Evolutionary conservation across 2,113 vertebrate species (phyloP).

Genomic region (Pao palembangensis): DNA sequence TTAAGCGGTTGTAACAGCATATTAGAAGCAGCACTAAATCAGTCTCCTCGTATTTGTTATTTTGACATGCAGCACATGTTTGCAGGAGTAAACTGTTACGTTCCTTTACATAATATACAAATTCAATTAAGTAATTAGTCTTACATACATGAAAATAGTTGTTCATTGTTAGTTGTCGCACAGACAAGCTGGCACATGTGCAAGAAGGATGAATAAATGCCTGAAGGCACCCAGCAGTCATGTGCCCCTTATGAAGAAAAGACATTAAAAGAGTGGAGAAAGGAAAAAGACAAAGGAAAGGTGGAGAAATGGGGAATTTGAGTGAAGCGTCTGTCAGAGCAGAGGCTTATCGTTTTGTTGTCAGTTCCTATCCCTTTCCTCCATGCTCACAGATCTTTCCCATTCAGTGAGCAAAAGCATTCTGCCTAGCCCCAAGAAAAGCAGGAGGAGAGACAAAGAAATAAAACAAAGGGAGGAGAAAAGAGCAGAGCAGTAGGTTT

Average conservation of each 20-base stretch:
- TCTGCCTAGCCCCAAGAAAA: slow-evolving; percentile 38
- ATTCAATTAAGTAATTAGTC: no score
- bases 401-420: slow-evolving; percentile 33
- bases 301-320: slow-evolving; percentile 29
- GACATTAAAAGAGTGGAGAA: slow-evolving; percentile 10
- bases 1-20: no score
- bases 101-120: no score
- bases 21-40: no score
- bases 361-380: slow-evolving; percentile 66
- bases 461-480: neutral
- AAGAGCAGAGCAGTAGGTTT: slow-evolving; percentile 7
- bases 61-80: no score
- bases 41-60: no score
- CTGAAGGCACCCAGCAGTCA: slow-evolving; percentile 3
- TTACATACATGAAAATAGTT: no score
- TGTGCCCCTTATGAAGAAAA: slow-evolving; percentile 27
- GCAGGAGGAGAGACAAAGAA: neutral
- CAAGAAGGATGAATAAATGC: neutral
- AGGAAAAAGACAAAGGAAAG: slow-evolving; percentile 18
- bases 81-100: no score
- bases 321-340: slow-evolving; percentile 50
- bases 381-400: slow-evolving; percentile 59
- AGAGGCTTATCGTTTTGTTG: slow-evolving; percentile 49
- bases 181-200: no score
- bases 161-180: no score